Base-by-base conservation (phyloP, 2,113 vertebrate genomes). In the Thamnophis sirtalis region DNA sequence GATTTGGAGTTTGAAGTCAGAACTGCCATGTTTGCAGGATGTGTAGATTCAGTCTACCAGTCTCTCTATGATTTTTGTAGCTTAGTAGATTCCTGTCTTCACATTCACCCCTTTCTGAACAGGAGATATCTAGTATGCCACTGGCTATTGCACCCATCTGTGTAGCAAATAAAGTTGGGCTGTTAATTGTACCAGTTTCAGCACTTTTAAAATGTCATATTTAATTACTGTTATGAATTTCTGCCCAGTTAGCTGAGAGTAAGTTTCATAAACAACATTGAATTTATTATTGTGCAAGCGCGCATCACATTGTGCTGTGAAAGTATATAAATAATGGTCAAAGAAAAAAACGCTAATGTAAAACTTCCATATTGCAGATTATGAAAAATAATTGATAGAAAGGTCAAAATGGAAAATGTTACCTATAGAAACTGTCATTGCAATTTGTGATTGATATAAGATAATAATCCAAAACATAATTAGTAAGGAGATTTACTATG, bases 381-480 rank as follows among this genome's bases (percentile, higher is more conserved):
- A 49, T 95, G 89, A 94, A 17, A 33, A 54, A 84, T 9, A 48
- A 89, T 93, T 86, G 90, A 87, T 86, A 95, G 92, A 91, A 92
- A 63, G 88, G 91, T 91, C 91, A 93, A 89, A 93, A 88, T 90
- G 89, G 49, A 0, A 58, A 88, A 51, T 73, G 63, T 94, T 17
- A 0, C 89, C 88, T 93, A 86, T 80, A 95, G 93, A 92, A 94
- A 93, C 17, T 19, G 49, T 88, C 89, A 93, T 86, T 91, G 48
- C 89, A 84, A 58, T 87, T 93, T 91, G 94, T 60, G 91, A 91
- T 95, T 93, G 89, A 95, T 93, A 94, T 2, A 0, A 93, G 94
- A 94, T 95, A 93, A 94, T 96, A 94, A 94, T 95, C 93, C 94
- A 96, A 94, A 95, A 93, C 58, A 54, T 86, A 93, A 95, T 96